Evolutionary conservation across 2,797 vertebrate species (phyloP).

Genomic region (Myoxocephalus aenaeus): DNA sequence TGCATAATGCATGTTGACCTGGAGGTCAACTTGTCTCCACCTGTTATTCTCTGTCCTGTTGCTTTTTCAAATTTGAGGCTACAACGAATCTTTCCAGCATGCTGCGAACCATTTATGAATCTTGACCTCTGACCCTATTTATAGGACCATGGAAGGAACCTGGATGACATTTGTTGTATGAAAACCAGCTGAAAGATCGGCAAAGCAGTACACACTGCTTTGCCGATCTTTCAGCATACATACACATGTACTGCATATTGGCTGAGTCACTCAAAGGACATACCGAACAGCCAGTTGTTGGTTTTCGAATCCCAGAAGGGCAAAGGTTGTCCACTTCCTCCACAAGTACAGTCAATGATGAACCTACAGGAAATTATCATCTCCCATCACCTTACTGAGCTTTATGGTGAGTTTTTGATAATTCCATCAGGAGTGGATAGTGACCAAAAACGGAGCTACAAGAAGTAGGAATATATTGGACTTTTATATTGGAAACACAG

Average conservation of each 20-base stretch:
- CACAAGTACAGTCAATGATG: neutral
- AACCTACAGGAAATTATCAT: neutral
- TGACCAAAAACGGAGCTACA: too few species aligned
- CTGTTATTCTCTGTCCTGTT: slow-evolving; percentile 36
- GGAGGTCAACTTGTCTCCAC: slow-evolving; percentile 54
- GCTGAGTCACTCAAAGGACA: slow-evolving; percentile 7
- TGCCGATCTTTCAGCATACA: too few species aligned
- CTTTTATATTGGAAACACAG: too few species aligned
- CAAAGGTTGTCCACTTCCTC: neutral
- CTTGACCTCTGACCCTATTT: slow-evolving; percentile 32
- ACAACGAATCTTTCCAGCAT: slow-evolving; percentile 31
- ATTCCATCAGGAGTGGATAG: too few species aligned
- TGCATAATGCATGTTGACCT: slow-evolving; percentile 61
- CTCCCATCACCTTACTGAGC: neutral
- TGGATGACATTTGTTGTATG: slow-evolving; percentile 20
- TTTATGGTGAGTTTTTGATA: neutral
- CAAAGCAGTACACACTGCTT: too few species aligned
- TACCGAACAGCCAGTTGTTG: neutral
- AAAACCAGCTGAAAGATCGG: slow-evolving; percentile 29
- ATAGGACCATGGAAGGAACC: slow-evolving; percentile 21
- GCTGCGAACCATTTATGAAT: slow-evolving; percentile 44
- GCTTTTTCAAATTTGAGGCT: slow-evolving; percentile 24
- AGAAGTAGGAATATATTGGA: neutral
- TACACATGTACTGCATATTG: neutral
- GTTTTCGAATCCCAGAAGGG: neutral